These are phyloP conservation scores for Aldrovandia affinis DNA, from an alignment of 2,797 vertebrate species.

Conservation along the genomic window DNA sequence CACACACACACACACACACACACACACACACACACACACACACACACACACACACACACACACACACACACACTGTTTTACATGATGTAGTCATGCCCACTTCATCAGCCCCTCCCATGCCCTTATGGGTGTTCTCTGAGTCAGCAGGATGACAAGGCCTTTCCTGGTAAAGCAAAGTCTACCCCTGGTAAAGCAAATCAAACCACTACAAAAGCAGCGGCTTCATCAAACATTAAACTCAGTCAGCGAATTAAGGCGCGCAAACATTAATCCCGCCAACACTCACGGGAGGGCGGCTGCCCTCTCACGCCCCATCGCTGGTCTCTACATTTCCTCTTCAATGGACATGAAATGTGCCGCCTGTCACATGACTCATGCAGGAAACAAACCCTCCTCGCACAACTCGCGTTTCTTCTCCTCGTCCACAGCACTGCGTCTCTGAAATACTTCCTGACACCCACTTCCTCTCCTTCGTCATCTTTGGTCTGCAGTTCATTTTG, in stretches of 20 bases:
- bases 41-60: background rate
- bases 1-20: background rate
- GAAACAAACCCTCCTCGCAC: background rate
- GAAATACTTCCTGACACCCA: conserved; percentile 20
- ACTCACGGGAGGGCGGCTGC: background rate
- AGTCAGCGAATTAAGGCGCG: background rate
- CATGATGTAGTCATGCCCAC: background rate
- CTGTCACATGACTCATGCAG: background rate
- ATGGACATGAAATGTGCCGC: background rate
- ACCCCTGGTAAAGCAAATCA: background rate
- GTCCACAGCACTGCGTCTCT: conserved; percentile 14
- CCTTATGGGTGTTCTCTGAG: background rate
- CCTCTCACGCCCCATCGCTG: background rate
- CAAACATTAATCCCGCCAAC: background rate
- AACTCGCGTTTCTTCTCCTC: background rate
- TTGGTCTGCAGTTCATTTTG: background rate
- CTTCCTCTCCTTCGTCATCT: background rate
- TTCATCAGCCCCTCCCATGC: background rate
- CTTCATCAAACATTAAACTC: conserved; percentile 19
- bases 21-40: background rate
- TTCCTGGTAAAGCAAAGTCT: background rate
- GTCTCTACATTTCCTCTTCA: background rate
- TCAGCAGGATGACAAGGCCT: too few species aligned
- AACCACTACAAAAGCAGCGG: background rate
- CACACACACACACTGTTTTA: background rate